These are phyloP conservation scores for Balearica regulorum DNA, from an alignment of 2,797 vertebrate species.

Conservation along the genomic window DNA sequence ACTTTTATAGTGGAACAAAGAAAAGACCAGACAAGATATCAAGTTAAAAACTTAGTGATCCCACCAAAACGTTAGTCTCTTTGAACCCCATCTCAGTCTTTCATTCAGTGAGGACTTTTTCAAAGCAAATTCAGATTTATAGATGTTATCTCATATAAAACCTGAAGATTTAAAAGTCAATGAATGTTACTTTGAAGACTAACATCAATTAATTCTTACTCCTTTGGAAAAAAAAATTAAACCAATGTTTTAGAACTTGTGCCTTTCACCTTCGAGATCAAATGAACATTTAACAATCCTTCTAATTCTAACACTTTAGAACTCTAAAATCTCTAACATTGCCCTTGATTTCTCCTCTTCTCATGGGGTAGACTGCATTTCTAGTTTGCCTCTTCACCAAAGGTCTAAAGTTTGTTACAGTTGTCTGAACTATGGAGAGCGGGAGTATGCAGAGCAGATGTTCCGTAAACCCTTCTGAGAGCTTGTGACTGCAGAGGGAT, in stretches of 20 bases:
- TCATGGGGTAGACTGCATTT: neutral
- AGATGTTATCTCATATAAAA: neutral
- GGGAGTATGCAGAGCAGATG: neutral
- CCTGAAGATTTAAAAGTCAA: neutral
- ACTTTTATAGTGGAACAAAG: neutral
- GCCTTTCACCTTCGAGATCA: neutral
- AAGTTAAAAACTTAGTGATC: neutral
- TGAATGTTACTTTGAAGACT: neutral
- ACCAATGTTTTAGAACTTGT: neutral
- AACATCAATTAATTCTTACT: neutral
- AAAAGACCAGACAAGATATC: rapidly evolving
- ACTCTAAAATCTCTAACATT: neutral
- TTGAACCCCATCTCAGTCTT: neutral
- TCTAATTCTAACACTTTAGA: neutral
- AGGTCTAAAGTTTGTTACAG: neutral
- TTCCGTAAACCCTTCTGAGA: neutral
- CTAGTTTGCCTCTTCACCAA: neutral
- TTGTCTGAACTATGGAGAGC: neutral
- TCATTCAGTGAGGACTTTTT: neutral
- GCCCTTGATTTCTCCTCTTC: neutral
- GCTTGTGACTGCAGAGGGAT: neutral
- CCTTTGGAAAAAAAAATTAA: neutral
- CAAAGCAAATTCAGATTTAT: neutral
- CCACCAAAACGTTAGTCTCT: neutral
- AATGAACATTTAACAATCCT: neutral